Percentiles rank a stretch among this genome's conserved stretches.
Evolutionary conservation across 2,797 vertebrate genomes (phyloP).

Genomic region (Gobionotothen gibberifrons): DNA sequence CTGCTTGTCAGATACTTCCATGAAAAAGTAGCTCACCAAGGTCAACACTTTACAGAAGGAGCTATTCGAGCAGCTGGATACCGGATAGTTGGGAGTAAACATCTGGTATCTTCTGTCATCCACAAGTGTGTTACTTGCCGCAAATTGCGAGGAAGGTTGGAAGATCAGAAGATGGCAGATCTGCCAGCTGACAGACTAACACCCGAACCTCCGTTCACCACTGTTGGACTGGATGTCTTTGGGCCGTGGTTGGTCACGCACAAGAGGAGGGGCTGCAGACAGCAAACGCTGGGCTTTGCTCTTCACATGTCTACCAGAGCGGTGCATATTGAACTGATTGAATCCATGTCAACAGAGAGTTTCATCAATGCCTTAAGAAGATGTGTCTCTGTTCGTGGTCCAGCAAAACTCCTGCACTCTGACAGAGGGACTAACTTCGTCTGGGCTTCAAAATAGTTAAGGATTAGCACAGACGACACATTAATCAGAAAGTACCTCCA

Average conservation of each 20-base stretch:
- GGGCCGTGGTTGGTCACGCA: background rate
- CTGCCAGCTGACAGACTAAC: background rate
- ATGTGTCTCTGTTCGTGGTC: background rate
- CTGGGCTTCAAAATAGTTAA: background rate
- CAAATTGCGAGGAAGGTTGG: background rate
- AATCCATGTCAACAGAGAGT: conserved; percentile 12
- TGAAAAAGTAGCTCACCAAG: conserved; percentile 29
- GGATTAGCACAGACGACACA: background rate
- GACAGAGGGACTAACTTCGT: conserved; percentile 4
- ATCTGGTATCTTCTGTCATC: conserved; percentile 21
- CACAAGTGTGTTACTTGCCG: conserved; percentile 12
- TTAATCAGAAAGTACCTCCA: background rate
- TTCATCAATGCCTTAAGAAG: conserved; percentile 4
- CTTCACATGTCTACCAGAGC: too few relatives aligned
- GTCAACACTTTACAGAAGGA: conserved; percentile 12
- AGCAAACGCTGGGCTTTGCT: too few relatives aligned
- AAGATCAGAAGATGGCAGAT: background rate
- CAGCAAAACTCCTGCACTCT: background rate
- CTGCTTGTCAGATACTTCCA: conserved; percentile 20
- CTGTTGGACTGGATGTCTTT: background rate
- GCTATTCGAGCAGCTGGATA: conserved; percentile 19
- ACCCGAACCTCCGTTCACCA: background rate
- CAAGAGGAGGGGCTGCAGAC: background rate
- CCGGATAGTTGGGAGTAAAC: conserved; percentile 24
- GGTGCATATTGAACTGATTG: too few relatives aligned